phyloP scores from a whole-genome alignment of 92 coral and sea anemone genomes.

The Epizoanthus illoricatus region DNA sequence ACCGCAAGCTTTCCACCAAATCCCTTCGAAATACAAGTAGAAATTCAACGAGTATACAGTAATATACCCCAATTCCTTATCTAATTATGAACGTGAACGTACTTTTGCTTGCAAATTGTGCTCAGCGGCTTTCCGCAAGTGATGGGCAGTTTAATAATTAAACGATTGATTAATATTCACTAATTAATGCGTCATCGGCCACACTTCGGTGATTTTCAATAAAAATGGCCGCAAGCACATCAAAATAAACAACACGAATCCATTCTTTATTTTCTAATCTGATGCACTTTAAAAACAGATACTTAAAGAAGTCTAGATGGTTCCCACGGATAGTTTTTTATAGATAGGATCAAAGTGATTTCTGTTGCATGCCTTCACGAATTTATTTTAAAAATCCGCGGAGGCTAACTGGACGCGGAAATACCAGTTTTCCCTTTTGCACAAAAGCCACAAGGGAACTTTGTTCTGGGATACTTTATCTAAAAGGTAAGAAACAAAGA shows the following conservation, averaged over 20 bases:
- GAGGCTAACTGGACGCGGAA: too few species aligned
- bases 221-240: constrained; percentile 5
- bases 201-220: not conserved
- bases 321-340: constrained; percentile 20
- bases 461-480: too few species aligned
- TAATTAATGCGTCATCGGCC: constrained; percentile 2
- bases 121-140: constrained; percentile 70
- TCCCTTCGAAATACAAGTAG: not conserved
- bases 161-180: constrained; percentile 1
- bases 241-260: not conserved
- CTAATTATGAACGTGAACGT: not conserved
- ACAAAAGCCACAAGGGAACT: too few species aligned
- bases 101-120: constrained; percentile 6
- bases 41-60: constrained; percentile 1
- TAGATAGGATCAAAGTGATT: too few species aligned
- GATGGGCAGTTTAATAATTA: not conserved
- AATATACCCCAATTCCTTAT: not conserved
- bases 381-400: too few species aligned
- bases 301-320: constrained; percentile 16
- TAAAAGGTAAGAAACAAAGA: too few species aligned
- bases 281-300: not conserved
- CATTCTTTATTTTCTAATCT: not conserved
- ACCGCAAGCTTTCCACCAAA: not conserved
- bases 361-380: too few species aligned
- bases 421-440: too few species aligned